These are phyloP conservation scores for Trematocara unimaculatum DNA, from an alignment of 2,113 vertebrate genomes.

Conservation along the genomic window DNA sequence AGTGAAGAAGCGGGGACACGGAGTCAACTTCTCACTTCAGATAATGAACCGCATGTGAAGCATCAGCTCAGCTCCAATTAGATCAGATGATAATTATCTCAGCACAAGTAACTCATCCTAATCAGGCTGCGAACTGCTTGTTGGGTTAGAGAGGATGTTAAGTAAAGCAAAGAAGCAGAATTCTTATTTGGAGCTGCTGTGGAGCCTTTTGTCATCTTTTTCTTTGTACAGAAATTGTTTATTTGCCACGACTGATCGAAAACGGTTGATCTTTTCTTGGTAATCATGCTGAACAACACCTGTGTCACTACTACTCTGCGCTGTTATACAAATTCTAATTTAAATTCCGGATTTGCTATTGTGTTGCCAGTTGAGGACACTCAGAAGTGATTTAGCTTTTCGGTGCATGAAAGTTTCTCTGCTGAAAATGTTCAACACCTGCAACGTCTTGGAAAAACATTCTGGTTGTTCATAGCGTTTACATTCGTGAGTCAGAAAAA, in stretches of 20 bases:
- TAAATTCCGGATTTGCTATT: background rate
- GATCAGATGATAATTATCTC: slow-evolving; percentile 40
- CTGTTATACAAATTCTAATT: background rate
- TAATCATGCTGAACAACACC: background rate
- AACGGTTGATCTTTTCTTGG: background rate
- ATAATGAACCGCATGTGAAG: slow-evolving; percentile 46
- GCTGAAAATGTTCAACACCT: background rate
- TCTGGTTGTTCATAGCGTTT: background rate
- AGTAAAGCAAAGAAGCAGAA: background rate
- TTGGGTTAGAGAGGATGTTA: background rate
- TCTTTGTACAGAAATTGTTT: background rate
- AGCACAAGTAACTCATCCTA: slow-evolving; percentile 11
- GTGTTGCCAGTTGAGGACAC: background rate
- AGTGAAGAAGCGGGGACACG: background rate
- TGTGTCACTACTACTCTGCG: background rate
- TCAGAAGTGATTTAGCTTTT: background rate
- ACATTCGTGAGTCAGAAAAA: background rate
- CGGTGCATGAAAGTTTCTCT: background rate
- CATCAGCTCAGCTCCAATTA: slow-evolving; percentile 34
- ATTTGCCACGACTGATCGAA: accelerated
- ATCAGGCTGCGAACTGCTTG: background rate
- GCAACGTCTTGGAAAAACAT: background rate
- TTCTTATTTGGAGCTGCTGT: background rate
- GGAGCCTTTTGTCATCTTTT: background rate
- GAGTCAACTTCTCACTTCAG: slow-evolving; percentile 3